Evolutionary conservation across 2,797 vertebrate genomes (phyloP).

Genomic region (Poecile montanus): DNA sequence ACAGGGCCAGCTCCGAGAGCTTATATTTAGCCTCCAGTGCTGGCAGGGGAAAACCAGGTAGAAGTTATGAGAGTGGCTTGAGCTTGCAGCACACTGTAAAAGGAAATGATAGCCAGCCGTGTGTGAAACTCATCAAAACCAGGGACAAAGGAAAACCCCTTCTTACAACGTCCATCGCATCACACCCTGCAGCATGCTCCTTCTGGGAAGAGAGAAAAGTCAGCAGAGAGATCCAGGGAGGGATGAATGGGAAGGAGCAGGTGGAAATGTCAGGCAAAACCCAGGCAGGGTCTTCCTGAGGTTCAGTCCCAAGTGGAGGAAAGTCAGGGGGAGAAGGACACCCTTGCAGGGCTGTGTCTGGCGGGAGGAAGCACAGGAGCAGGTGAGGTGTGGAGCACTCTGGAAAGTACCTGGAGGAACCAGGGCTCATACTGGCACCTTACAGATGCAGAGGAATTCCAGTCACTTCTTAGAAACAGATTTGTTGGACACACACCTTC

Average conservation of each 20-base stretch:
- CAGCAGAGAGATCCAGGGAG: background rate
- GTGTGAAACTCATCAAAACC: background rate
- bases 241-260: background rate
- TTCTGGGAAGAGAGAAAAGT: background rate
- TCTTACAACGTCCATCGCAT: accelerated
- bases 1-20: background rate
- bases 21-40: conserved; percentile 56
- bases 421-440: background rate
- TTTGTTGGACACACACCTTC: background rate
- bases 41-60: conserved; percentile 34
- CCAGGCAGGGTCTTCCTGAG: background rate
- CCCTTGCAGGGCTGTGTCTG: accelerated
- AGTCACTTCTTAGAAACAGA: accelerated
- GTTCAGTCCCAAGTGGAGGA: background rate
- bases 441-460: background rate
- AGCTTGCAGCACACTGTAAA: conserved; percentile 15
- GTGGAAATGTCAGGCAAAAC: background rate
- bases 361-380: background rate
- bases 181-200: accelerated
- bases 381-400: background rate
- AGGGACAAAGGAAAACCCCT: background rate
- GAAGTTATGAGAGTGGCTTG: background rate
- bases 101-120: background rate
- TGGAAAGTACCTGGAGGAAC: background rate
- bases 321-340: background rate